These are phyloP conservation scores for Apaloderma vittatum DNA, from an alignment of 2,113 vertebrate species.

Conservation along the genomic window DNA sequence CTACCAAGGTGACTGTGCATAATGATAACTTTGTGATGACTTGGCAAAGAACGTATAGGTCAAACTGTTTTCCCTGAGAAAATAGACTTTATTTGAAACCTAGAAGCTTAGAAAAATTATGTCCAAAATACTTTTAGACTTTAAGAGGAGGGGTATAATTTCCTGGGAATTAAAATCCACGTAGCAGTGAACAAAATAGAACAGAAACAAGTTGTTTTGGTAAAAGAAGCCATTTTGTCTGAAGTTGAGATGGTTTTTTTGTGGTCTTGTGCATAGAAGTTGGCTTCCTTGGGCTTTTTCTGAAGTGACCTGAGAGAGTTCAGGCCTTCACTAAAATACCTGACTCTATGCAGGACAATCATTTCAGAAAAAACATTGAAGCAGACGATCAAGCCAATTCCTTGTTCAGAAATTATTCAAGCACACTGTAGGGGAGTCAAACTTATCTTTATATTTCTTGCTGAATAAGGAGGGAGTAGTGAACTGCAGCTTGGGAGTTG, in stretches of 20 bases:
- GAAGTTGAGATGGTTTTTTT: background rate
- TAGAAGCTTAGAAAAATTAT: background rate
- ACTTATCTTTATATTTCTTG: background rate
- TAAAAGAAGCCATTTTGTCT: background rate
- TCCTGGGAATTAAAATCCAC: background rate
- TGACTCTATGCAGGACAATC: accelerated
- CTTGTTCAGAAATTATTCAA: background rate
- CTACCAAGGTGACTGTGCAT: no score
- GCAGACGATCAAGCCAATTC: background rate
- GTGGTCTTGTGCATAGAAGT: accelerated
- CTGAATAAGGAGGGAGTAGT: background rate
- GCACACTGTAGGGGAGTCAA: background rate
- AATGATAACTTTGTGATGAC: background rate
- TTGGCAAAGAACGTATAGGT: background rate
- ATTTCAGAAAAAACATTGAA: background rate
- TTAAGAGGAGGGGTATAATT: background rate
- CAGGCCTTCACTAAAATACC: background rate
- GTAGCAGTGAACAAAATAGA: background rate
- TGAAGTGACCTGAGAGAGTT: background rate
- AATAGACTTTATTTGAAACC: background rate
- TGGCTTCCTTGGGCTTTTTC: background rate
- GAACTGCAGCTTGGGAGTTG: accelerated
- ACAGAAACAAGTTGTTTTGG: background rate
- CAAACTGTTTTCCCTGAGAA: background rate
- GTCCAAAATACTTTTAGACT: background rate